Conservation (phyloP, 2,888 invertebrate genomes). For the Incurvaria masculella region DNA sequence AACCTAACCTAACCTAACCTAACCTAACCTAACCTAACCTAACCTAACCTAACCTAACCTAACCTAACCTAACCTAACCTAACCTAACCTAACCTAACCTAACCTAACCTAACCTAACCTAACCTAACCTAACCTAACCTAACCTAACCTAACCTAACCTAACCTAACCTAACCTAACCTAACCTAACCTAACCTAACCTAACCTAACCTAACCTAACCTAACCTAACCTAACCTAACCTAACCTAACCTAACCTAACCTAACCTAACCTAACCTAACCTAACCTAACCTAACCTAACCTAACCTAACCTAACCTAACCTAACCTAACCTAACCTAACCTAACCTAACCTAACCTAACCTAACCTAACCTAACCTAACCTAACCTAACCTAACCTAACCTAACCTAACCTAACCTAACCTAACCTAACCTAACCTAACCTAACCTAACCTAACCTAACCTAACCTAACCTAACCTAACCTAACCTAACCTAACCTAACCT, state of each 20-base stretch:
- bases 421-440: slow-evolving; percentile 14
- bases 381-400: no score
- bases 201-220: slow-evolving; percentile 12
- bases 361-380: slow-evolving; percentile 11
- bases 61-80: slow-evolving; percentile 16
- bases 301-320: slow-evolving; percentile 13
- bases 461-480: slow-evolving; percentile 13
- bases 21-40: slow-evolving; percentile 13
- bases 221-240: slow-evolving; percentile 11
- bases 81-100: slow-evolving; percentile 15
- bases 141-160: slow-evolving; percentile 14
- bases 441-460: slow-evolving; percentile 12
- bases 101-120: slow-evolving; percentile 11
- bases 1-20: slow-evolving; percentile 15
- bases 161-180: slow-evolving; percentile 12
- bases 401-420: slow-evolving; percentile 13
- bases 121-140: slow-evolving; percentile 10
- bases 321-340: slow-evolving; percentile 14
- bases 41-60: slow-evolving; percentile 16
- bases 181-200: slow-evolving; percentile 13
- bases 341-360: slow-evolving; percentile 14
- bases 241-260: slow-evolving; percentile 12
- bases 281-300: no score
- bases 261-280: slow-evolving; percentile 13
- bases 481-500: slow-evolving; percentile 13